These are phyloP conservation scores for Potamilus streckersoni DNA, from an alignment of 1,140 invertebrate species.

Conservation along the genomic window DNA sequence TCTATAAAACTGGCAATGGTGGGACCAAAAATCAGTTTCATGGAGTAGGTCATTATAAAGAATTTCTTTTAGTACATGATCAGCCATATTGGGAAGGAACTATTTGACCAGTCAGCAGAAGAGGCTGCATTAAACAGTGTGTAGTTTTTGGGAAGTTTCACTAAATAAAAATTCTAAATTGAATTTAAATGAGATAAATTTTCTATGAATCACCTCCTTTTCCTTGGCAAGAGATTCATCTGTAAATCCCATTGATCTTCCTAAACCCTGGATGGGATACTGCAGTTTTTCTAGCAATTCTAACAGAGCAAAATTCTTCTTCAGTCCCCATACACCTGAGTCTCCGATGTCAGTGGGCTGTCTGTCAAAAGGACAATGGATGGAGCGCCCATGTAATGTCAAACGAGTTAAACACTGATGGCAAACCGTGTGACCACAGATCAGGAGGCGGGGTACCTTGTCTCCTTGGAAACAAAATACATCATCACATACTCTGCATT, in stretches of 20 bases:
- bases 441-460: slow-evolving; percentile 74
- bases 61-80: too few species aligned
- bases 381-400: slow-evolving; percentile 67
- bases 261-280: slow-evolving; percentile 45
- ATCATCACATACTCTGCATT: slow-evolving; percentile 77
- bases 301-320: slow-evolving; percentile 77
- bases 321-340: slow-evolving; percentile 74
- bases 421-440: slow-evolving; percentile 76
- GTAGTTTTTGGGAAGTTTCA: too few species aligned
- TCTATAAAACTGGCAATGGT: too few species aligned
- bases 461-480: slow-evolving; percentile 74
- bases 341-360: slow-evolving; percentile 73
- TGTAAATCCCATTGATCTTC: slow-evolving; percentile 54
- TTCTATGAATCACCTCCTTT: slow-evolving; percentile 61
- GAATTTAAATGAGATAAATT: too few species aligned
- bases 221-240: slow-evolving; percentile 70
- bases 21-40: too few species aligned
- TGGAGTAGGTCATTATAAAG: too few species aligned
- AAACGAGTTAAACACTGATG: slow-evolving; percentile 73
- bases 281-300: slow-evolving; percentile 74
- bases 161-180: too few species aligned
- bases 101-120: too few species aligned
- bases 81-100: too few species aligned
- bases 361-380: slow-evolving; percentile 75
- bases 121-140: too few species aligned